A percentile compares a stretch with the other conserved stretches of the same genome.
Conservation (phyloP, 2,797 vertebrate genomes). For the Cetoscarus ocellatus region DNA sequence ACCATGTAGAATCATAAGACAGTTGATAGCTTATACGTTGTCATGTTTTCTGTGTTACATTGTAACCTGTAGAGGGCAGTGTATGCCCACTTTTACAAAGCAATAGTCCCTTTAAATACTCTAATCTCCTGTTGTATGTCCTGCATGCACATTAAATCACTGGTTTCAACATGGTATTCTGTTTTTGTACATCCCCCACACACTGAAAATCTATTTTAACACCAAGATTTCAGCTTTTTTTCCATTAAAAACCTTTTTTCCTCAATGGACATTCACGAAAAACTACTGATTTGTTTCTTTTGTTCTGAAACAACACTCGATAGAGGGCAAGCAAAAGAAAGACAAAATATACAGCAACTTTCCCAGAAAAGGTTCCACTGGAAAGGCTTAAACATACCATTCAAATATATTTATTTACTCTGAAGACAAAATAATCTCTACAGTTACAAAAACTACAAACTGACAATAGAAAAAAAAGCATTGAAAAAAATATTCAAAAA, state of each 20-base stretch:
- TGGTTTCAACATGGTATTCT: not conserved
- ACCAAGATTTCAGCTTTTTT: no score
- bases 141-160: slow-evolving; percentile 4
- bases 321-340: not conserved
- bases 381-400: slow-evolving; percentile 3
- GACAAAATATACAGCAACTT: not conserved
- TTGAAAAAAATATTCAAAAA: slow-evolving; percentile 50
- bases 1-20: no score
- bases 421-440: slow-evolving; percentile 80
- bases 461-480: slow-evolving; percentile 57
- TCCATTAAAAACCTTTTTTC: not conserved
- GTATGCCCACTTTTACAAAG: not conserved
- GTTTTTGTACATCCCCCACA: not conserved
- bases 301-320: not conserved
- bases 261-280: not conserved
- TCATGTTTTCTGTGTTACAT: not conserved
- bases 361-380: not conserved
- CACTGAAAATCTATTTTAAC: not conserved
- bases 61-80: slow-evolving; percentile 45
- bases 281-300: not conserved
- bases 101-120: not conserved
- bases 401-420: slow-evolving; percentile 85
- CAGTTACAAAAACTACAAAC: slow-evolving; percentile 80
- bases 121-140: not conserved
- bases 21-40: not conserved